Evolutionary conservation across 1,140 invertebrate genomes (phyloP).

Genomic region (Neodiprion pinetum): DNA sequence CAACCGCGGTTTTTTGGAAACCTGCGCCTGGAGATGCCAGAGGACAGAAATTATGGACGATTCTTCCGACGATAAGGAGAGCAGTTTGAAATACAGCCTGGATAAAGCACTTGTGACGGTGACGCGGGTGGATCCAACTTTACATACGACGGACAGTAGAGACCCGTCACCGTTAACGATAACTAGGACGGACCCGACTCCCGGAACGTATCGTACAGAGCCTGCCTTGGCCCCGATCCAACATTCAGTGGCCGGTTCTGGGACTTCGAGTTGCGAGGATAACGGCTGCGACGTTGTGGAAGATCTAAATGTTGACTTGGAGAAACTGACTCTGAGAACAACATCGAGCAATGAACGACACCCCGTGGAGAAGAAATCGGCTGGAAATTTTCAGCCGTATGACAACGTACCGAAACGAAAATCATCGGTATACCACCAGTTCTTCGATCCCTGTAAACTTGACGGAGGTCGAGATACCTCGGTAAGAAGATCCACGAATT

Average conservation of each 20-base stretch:
- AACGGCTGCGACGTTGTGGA: not conserved
- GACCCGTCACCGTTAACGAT: not conserved
- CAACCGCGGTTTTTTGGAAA: not conserved
- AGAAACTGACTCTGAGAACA: not conserved
- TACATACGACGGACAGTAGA: not conserved
- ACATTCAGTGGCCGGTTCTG: not conserved
- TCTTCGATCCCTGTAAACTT: conserved; percentile 37
- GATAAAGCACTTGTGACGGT: too few species aligned
- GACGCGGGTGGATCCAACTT: too few species aligned
- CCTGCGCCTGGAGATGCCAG: not conserved
- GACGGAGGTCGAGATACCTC: not conserved
- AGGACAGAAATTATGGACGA: not conserved
- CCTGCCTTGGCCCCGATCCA: not conserved
- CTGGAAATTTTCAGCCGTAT: not conserved
- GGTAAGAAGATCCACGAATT: too few species aligned
- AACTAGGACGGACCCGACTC: not conserved
- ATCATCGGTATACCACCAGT: conserved; percentile 40
- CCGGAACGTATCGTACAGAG: not conserved
- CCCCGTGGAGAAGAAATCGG: not conserved
- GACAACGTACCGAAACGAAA: conserved; percentile 35
- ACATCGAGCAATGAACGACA: not conserved
- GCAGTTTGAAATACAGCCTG: not conserved
- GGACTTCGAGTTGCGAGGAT: not conserved
- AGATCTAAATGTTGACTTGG: not conserved
- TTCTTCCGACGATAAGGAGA: not conserved